Base-by-base conservation (phyloP, 2,888 invertebrate species). In the Mylabris sibirica region DNA sequence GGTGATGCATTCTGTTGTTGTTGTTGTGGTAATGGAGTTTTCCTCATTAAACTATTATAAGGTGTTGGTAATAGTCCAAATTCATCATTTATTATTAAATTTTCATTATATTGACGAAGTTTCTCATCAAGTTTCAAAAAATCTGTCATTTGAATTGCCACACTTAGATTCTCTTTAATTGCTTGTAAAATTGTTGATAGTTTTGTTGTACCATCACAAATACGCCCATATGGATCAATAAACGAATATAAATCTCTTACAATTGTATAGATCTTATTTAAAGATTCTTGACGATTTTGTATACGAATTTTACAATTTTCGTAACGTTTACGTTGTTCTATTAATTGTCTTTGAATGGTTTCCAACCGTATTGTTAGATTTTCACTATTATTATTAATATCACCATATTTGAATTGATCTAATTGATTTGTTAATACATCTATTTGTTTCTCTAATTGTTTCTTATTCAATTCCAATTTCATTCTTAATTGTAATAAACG, bases 381-480 rank as follows among this genome's bases (percentile, higher is more conserved):
- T 85, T 6, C 26, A 30, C 94, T 93, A 70, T 90, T 91, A 77
- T 93, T 93, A 82, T 92, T 92, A 12, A 91, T 92, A 74, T 94
- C 93, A 0, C 92, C 91, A 81, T 92, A 95, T 82, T 93, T 94
- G 71, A 90, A 91, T 2, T 90, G 89, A 77, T 95, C 94, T 64
- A 94, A 85, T 79, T 93, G 92, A 0, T 87, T 87, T 71, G 89
- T 87, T 49, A 93, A 86, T 0, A 86, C 84, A 17, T 93, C 90
- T 71, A 92, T 89, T 34, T 88, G 88, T 38, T 87, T 87, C 80
- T 94, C 94, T 69, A 94, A 79, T 59, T 87, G 86, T 38, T 89
- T 87, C 79, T 95, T 95, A 81, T 94, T 92, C 9, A 89, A 88
- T 76, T 95, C 95, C 0, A 92, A 91, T 9, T 89, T 89, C 74